Conservation (phyloP, 1,140 invertebrate genomes). For the Zophobas atratus region DNA sequence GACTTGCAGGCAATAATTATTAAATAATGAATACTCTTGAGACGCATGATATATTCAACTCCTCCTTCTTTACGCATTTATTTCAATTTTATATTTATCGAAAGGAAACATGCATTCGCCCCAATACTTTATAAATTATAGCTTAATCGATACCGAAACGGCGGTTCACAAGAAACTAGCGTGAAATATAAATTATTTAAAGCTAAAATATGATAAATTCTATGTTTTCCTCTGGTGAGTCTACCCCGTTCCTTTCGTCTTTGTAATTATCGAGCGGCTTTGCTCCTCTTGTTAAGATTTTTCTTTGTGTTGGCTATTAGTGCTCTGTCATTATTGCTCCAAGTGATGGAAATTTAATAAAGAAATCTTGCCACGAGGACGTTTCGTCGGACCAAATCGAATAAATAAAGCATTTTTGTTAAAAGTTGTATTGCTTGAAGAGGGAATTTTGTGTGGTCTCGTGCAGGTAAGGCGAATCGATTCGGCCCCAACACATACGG, state of each 20-base stretch:
- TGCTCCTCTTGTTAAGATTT: constrained; percentile 29
- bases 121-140: constrained; percentile 56
- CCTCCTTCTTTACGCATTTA: constrained; percentile 56
- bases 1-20: constrained; percentile 47
- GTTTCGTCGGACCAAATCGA: not conserved
- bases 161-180: constrained; percentile 50
- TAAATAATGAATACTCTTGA: constrained; percentile 54
- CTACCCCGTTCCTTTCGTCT: constrained; percentile 12
- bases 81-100: constrained; percentile 57
- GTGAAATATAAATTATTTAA: constrained; percentile 56
- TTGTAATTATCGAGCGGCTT: constrained; percentile 29
- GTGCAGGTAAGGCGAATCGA: constrained; percentile 9
- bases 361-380: not conserved
- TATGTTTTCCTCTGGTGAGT: constrained; percentile 48
- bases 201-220: constrained; percentile 51
- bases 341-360: no score
- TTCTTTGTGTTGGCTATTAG: not conserved
- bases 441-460: constrained; percentile 3
- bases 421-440: not conserved
- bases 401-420: not conserved
- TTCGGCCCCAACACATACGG: not conserved
- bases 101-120: constrained; percentile 51
- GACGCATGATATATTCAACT: constrained; percentile 47
- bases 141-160: constrained; percentile 57
- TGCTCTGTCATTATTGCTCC: no score